A percentile compares a stretch with the other conserved stretches of the same genome.
Conservation (phyloP, 2,797 vertebrate species). For the Eutrigla gurnardus region DNA sequence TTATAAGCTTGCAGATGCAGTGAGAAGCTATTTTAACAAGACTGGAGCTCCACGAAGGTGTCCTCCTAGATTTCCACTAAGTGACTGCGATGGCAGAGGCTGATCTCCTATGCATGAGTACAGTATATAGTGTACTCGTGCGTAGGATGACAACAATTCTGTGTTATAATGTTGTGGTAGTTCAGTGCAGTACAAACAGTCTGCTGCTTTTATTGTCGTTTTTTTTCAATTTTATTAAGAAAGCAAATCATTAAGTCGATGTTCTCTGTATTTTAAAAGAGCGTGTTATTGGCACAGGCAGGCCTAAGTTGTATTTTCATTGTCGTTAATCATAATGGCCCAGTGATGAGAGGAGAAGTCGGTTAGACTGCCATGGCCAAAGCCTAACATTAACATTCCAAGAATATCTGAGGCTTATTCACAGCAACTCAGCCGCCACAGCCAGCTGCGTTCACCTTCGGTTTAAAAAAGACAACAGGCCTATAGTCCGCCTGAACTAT, state of each 20-base stretch:
- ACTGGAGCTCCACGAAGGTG: conserved; percentile 63
- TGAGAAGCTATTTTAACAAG: conserved; percentile 82
- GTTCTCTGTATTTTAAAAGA: conserved; percentile 13
- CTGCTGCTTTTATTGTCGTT: neutral
- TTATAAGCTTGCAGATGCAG: conserved; percentile 78
- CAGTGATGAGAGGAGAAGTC: conserved; percentile 59
- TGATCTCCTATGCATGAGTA: conserved; percentile 67
- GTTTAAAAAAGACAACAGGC: conserved; percentile 52
- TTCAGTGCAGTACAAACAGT: conserved; percentile 31
- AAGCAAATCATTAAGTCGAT: neutral
- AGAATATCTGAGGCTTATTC: conserved; percentile 78
- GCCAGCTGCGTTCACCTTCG: conserved; percentile 67
- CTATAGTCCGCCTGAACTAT: conserved; percentile 35
- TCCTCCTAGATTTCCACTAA: conserved; percentile 58
- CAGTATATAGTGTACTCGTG: conserved; percentile 65
- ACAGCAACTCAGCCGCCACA: conserved; percentile 52
- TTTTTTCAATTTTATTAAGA: conserved; percentile 10
- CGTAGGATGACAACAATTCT: conserved; percentile 43
- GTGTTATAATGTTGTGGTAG: conserved; percentile 44
- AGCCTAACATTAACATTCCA: conserved; percentile 82
- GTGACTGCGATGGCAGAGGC: conserved; percentile 41
- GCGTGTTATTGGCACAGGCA: conserved; percentile 25
- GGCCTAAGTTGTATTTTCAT: conserved; percentile 57
- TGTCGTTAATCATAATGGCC: conserved; percentile 67
- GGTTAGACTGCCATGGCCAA: conserved; percentile 63